Percentiles rank a stretch among this genome's conserved stretches.
These are phyloP conservation scores for Caenorhabditis sp. DNA, from an alignment of 2,888 invertebrate species.

Conservation along the genomic window DNA sequence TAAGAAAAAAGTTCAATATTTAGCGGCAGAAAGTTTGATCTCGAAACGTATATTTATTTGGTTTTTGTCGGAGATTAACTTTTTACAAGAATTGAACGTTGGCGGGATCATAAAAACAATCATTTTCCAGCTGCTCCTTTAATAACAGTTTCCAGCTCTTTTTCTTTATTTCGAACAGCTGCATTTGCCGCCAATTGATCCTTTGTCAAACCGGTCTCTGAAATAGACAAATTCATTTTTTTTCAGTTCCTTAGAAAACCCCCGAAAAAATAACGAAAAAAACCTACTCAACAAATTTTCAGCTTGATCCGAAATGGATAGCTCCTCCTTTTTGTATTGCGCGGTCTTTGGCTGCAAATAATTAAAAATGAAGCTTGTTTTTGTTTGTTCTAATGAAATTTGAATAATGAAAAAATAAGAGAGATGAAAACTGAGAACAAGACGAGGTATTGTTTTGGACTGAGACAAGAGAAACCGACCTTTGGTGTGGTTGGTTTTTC, in stretches of 20 bases:
- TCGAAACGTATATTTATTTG: no score
- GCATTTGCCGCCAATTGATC: conserved; percentile 32
- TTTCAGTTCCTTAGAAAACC: not conserved
- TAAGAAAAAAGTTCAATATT: no score
- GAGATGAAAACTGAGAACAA: no score
- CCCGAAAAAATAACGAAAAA: not conserved
- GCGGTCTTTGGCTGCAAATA: conserved; percentile 13
- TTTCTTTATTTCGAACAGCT: conserved; percentile 34
- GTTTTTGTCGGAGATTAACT: no score
- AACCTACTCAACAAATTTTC: conserved; percentile 21
- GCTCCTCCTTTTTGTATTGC: conserved; percentile 12
- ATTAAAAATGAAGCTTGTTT: not conserved
- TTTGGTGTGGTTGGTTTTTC: conserved; percentile 8
- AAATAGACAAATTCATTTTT: not conserved
- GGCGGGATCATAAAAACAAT: no score
- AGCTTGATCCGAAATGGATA: conserved; percentile 39
- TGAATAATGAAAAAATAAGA: not conserved
- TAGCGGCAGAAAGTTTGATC: no score
- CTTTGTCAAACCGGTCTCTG: conserved; percentile 21
- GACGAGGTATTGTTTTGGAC: not conserved
- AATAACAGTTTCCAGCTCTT: conserved; percentile 23
- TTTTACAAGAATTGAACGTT: no score
- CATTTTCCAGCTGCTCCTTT: conserved; percentile 7
- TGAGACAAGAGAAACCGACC: not conserved
- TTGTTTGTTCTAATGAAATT: conserved; percentile 3